Base-by-base conservation (phyloP, 2,113 vertebrate genomes). In the Nematolebias whitei region DNA sequence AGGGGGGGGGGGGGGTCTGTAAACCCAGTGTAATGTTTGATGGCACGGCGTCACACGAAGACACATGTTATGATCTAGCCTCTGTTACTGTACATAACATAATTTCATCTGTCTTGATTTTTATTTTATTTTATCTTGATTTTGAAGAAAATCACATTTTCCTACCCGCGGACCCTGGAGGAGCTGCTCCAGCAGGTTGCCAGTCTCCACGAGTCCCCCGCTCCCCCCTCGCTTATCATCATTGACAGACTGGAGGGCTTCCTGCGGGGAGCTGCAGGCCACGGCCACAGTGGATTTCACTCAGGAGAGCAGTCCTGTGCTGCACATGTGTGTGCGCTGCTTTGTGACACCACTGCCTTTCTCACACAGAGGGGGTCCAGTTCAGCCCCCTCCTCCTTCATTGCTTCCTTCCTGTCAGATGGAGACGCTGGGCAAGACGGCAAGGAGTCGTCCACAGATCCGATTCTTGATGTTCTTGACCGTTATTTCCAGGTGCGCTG, bases 101-200 rank as follows among this genome's bases (percentile, higher is more conserved):
- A 2, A 2, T 6, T 41, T 22, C 2, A 38, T 2, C 18, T 7
- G 5, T 19, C 16, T 61, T 1, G 22, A 14, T 20, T 19, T 20
- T 1, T 22, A 14, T 20, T 19, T 20, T 26, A 3, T 13, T 22
- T 48, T 15, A 8, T 35, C 3, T 51, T 53, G 39, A 5, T 23
- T 58, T 12, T 6, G 1, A 67, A 94, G 92, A 92, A 90, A 83
- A 90, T 93, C 63, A 75, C 76, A 66, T 94, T 94, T 60, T 89
- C 68, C 59, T 94, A 94, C 45, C 88, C 90, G 13, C 63, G 81
- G 69, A 91, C 89, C 0, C 5, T 85, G 63, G 86, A 85, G 50
- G 91, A 94, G 66, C 84, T 93, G 2, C 73, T 91, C 16, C 88
- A 80, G 47, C 90, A 92, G 48, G 69, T 93, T 5, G 90, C 93